Base-by-base conservation (phyloP, 1,140 invertebrate species). In the Drosophila sulfurigaster region DNA sequence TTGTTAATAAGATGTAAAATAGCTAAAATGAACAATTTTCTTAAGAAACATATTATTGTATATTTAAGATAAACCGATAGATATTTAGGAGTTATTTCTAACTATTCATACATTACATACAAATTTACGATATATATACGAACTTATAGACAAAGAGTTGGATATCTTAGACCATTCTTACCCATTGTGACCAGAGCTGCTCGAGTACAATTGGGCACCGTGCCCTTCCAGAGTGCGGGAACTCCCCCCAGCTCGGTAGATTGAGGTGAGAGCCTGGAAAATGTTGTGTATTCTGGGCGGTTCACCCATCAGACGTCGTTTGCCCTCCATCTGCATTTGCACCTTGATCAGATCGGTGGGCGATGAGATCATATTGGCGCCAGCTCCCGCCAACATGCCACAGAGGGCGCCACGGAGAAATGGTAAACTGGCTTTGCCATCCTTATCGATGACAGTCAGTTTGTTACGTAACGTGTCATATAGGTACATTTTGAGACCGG, bases 311-410 rank as follows among this genome's bases (percentile, higher is more conserved):
- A 69, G 8, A 7, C 71, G 71, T 13, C 66, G 66, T 25, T 57
- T 78, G 8, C 75, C 57, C 57, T 78, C 78, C 75, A 78, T 75
- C 49, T 80, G 78, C 75, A 75, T 74, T 66, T 78, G 78, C 1
- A 80, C 49, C n/a, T 75, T 75, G 15, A 80, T 60, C 1, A 74
- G 28, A 46, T 80, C 78, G 0, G 66, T 64, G 11, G 78, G 78
- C 7, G 59, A 60, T 10, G 70, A 32, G 0, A 75, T 7, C 15
- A 78, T 15, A 3, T 48, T 49, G 7, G 69, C 54, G 1, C 41
- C 41, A 0, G 41, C 57, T 0, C 70, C 75, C 0, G 75, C 70
- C 3, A 52, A 1, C 6, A 59, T 35, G 1, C 75, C 78, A 20
- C 65, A 65, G 6, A 54, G 11, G 6, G 45, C 20, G 0, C 69